phyloP scores from a whole-genome alignment of 1,140 invertebrate species.

The Monomorium pharaonis region DNA sequence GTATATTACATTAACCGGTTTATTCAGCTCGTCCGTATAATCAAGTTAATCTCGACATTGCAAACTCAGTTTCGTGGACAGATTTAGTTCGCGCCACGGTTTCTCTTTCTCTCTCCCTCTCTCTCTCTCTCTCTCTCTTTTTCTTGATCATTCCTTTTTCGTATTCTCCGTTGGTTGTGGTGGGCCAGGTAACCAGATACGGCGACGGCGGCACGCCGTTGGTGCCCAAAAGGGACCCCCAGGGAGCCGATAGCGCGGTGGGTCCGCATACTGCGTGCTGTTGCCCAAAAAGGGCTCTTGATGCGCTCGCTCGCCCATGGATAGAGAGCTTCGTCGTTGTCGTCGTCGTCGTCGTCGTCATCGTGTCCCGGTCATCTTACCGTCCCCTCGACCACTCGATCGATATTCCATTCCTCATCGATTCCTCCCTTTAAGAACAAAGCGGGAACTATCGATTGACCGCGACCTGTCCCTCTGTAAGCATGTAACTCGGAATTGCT shows the following conservation, averaged over 20 bases:
- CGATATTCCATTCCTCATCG: slow-evolving; percentile 65
- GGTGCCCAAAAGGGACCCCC: slow-evolving; percentile 69
- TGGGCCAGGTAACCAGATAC: slow-evolving; percentile 77
- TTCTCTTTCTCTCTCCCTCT: slow-evolving; percentile 54
- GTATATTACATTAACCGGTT: slow-evolving; percentile 20
- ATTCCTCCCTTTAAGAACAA: slow-evolving; percentile 45
- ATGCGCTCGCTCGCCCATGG: slow-evolving; percentile 35
- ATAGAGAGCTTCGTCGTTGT: slow-evolving; percentile 64
- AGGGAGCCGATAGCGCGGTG: slow-evolving; percentile 63
- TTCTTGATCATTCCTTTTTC: slow-evolving; percentile 62
- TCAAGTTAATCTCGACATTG: slow-evolving; percentile 46
- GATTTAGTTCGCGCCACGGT: slow-evolving; percentile 57
- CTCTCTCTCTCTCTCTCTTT: slow-evolving; percentile 38
- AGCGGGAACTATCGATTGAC: slow-evolving; percentile 27
- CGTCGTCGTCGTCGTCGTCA: slow-evolving; percentile 26
- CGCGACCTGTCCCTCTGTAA: slow-evolving; percentile 5
- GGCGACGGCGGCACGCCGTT: slow-evolving; percentile 73
- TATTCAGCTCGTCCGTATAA: slow-evolving; percentile 35
- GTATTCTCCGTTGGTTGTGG: slow-evolving; percentile 61
- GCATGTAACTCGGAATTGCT: slow-evolving; percentile 50
- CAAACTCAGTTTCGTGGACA: slow-evolving; percentile 50
- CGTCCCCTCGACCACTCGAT: slow-evolving; percentile 55
- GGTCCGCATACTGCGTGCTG: slow-evolving; percentile 57
- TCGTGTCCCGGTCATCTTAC: slow-evolving; percentile 49
- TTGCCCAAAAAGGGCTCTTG: slow-evolving; percentile 38